Evolutionary conservation across 2,797 vertebrate genomes (phyloP).

Genomic region (Salarias fasciatus): DNA sequence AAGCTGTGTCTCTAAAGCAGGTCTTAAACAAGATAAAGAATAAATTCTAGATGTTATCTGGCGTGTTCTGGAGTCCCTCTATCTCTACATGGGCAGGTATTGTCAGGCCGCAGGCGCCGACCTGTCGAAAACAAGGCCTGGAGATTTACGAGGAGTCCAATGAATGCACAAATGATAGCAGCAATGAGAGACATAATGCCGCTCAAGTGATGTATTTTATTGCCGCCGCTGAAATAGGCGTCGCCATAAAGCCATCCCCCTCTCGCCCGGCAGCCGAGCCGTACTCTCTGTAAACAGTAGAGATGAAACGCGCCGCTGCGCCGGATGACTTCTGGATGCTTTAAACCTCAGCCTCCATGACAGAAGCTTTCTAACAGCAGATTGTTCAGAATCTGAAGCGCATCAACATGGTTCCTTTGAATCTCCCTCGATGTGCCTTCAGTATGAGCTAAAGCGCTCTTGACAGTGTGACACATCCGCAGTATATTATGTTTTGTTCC

Average conservation of each 20-base stretch:
- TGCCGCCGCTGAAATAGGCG: constrained; percentile 50
- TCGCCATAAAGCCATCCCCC: constrained; percentile 20
- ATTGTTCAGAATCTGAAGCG: constrained; percentile 15
- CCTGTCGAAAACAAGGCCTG: constrained; percentile 21
- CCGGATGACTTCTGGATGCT: constrained; percentile 1
- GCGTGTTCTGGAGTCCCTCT: constrained; percentile 12
- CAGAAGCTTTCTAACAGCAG: neutral
- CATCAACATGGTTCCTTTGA: neutral
- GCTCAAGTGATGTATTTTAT: constrained; percentile 59
- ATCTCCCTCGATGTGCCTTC: constrained; percentile 16
- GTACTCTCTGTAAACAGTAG: constrained; percentile 34
- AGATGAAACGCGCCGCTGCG: constrained; percentile 23
- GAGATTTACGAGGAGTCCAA: constrained; percentile 43
- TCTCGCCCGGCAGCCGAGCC: constrained; percentile 37
- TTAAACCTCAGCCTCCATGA: constrained; percentile 5
- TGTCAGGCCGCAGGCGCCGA: constrained; percentile 9
- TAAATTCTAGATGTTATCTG: constrained; percentile 6
- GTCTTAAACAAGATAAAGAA: constrained; percentile 3
- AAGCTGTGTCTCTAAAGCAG: neutral
- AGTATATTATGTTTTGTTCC: constrained; percentile 10
- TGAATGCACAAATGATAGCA: constrained; percentile 50
- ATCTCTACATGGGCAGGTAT: constrained; percentile 18
- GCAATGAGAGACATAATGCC: constrained; percentile 39
- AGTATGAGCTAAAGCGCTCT: neutral
- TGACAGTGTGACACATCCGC: neutral